Evolutionary conservation across 2,888 invertebrate species (phyloP).

Genomic region (Dicroscelio sp.): DNA sequence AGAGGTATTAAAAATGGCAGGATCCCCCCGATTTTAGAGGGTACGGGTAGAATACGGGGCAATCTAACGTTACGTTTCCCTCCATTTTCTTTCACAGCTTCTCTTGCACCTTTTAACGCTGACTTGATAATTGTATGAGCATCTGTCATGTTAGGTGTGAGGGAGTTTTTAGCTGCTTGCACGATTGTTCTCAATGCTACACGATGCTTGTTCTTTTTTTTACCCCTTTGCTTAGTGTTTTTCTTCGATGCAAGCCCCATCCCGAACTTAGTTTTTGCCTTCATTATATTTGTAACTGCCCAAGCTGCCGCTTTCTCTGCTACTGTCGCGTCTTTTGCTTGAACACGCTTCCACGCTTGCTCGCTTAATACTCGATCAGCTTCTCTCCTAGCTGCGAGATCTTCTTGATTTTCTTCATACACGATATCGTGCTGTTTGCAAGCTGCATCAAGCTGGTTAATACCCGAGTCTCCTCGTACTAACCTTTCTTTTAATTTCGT

Average conservation of each 20-base stretch:
- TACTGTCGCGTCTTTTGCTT: not conserved
- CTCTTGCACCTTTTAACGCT: not conserved
- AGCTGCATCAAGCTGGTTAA: slow-evolving; percentile 85
- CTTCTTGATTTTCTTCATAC: slow-evolving; percentile 74
- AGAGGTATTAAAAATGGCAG: not conserved
- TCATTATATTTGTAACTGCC: slow-evolving; percentile 13
- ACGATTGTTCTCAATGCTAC: not conserved
- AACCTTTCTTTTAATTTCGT: slow-evolving; percentile 72
- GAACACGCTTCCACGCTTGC: not conserved
- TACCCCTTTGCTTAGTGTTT: not conserved
- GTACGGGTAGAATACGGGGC: not conserved
- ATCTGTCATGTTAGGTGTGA: not conserved
- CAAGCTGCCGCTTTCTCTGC: slow-evolving; percentile 18
- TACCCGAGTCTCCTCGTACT: slow-evolving; percentile 83
- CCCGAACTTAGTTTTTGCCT: slow-evolving; percentile 21
- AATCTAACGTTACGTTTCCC: not conserved
- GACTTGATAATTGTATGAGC: not conserved
- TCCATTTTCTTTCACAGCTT: not conserved
- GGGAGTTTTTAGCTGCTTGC: not conserved
- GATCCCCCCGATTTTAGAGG: not conserved
- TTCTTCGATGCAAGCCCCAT: not conserved
- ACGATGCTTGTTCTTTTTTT: not conserved
- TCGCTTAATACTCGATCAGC: slow-evolving; percentile 3
- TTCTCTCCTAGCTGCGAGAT: not conserved
- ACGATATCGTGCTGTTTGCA: slow-evolving; percentile 83